These are phyloP conservation scores for Spea hammondii DNA, from an alignment of 2,797 vertebrate genomes.

Conservation along the genomic window DNA sequence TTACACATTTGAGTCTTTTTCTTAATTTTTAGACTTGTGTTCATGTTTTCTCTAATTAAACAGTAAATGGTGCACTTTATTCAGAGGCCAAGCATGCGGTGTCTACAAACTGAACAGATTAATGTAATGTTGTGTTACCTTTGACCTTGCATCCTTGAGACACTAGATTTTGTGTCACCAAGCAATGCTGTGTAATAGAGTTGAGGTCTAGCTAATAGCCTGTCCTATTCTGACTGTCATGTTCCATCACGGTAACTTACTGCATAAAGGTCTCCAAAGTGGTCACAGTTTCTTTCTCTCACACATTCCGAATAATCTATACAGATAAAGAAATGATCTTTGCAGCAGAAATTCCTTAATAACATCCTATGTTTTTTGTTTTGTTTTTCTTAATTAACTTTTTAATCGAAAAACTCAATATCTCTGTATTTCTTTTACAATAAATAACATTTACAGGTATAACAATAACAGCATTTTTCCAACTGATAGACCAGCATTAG, in stretches of 20 bases:
- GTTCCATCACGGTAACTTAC: constrained; percentile 85
- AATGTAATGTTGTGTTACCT: constrained; percentile 86
- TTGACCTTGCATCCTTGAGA: constrained; percentile 82
- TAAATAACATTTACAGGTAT: too few relatives aligned
- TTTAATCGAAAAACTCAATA: too few relatives aligned
- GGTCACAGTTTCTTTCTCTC: constrained; percentile 64
- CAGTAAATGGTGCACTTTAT: constrained; percentile 63
- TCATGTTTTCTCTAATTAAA: constrained; percentile 71
- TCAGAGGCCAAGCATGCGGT: constrained; percentile 66
- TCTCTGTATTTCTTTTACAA: too few relatives aligned
- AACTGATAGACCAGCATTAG: too few relatives aligned
- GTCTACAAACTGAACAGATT: constrained; percentile 75
- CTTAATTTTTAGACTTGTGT: constrained; percentile 38
- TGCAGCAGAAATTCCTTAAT: background rate
- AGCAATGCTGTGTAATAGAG: constrained; percentile 81
- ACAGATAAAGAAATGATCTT: constrained; percentile 22
- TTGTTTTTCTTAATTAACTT: too few relatives aligned
- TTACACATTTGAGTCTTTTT: constrained; percentile 20
- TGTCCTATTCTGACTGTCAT: constrained; percentile 84
- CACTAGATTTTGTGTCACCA: constrained; percentile 80
- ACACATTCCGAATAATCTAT: constrained; percentile 16
- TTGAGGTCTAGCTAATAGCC: constrained; percentile 80
- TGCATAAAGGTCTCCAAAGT: constrained; percentile 75
- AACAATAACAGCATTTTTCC: too few relatives aligned
- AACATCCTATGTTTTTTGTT: too few relatives aligned